Conservation (phyloP, 2,888 invertebrate genomes). For the Monochamus alternatus region DNA sequence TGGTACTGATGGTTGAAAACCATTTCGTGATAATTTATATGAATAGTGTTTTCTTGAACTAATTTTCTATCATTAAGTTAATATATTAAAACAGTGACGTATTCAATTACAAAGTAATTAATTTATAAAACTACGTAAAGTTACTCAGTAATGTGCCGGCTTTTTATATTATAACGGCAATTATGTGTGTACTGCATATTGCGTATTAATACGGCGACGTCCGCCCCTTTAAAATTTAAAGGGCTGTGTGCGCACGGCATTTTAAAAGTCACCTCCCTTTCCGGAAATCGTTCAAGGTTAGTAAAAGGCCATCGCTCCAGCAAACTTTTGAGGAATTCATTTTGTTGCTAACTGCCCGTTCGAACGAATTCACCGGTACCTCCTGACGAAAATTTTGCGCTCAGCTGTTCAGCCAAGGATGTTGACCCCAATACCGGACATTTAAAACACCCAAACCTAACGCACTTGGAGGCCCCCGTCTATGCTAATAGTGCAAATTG, state of each 20-base stretch:
- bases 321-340: conserved; percentile 31
- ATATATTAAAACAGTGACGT: too few relatives aligned
- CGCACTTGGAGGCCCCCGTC: conserved; percentile 25
- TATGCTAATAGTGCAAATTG: conserved; percentile 35
- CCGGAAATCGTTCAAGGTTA: conserved; percentile 50
- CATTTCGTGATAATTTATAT: too few relatives aligned
- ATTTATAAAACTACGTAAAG: too few relatives aligned
- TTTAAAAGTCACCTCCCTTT: conserved; percentile 50
- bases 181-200: too few relatives aligned
- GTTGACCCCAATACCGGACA: conserved; percentile 44
- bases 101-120: too few relatives aligned
- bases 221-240: conserved; percentile 34
- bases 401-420: conserved; percentile 45
- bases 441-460: conserved; percentile 37
- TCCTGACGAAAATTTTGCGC: conserved; percentile 34
- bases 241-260: conserved; percentile 43
- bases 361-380: conserved; percentile 31
- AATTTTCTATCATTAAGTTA: too few relatives aligned
- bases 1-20: too few relatives aligned
- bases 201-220: background rate
- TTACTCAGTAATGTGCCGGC: too few relatives aligned
- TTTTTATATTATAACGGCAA: too few relatives aligned
- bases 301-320: conserved; percentile 47
- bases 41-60: too few relatives aligned
- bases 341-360: conserved; percentile 44